Conservation (phyloP, 2,797 vertebrate species). For the Sternarchorhynchus goeldii region DNA sequence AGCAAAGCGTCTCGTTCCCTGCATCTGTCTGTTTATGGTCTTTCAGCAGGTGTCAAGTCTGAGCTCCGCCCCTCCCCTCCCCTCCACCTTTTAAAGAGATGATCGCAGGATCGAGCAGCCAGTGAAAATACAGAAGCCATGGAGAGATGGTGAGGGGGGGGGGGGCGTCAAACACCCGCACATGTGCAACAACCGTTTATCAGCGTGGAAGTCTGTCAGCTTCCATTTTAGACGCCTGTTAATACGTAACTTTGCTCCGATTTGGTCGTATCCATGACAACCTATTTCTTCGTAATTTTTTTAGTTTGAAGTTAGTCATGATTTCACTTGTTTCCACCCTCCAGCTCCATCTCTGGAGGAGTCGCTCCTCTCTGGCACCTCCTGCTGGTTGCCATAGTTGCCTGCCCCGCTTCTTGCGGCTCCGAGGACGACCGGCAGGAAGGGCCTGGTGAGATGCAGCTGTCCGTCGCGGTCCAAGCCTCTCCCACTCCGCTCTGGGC, state of each 20-base stretch:
- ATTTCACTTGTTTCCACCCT: conserved; percentile 42
- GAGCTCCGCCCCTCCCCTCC: conserved; percentile 55
- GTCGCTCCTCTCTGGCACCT: conserved; percentile 70
- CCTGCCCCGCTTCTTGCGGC: conserved; percentile 72
- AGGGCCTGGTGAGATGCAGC: conserved; percentile 66
- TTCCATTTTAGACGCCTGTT: not conserved
- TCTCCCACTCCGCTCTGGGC: conserved; percentile 81
- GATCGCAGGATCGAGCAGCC: conserved; percentile 73
- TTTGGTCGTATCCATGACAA: not conserved
- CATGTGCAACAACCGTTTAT: conserved; percentile 59
- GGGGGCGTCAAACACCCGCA: conserved; percentile 52
- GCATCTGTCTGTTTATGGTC: conserved; percentile 64
- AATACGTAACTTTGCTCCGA: conserved; percentile 42
- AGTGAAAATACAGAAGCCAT: conserved; percentile 81
- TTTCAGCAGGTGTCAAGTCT: conserved; percentile 62
- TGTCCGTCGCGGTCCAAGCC: conserved; percentile 76
- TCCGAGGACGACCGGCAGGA: conserved; percentile 62
- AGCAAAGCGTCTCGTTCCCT: conserved; percentile 52
- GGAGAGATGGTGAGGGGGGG: conserved; percentile 80
- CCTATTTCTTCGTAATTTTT: no score
- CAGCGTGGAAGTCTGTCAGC: not conserved
- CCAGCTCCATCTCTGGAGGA: conserved; percentile 80
- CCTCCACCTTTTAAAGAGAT: conserved; percentile 68
- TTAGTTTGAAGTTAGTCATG: conserved; percentile 30
- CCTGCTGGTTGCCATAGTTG: conserved; percentile 70